Conservation (phyloP, 92 coral and sea anemone genomes). For the Muricea muricata region DNA sequence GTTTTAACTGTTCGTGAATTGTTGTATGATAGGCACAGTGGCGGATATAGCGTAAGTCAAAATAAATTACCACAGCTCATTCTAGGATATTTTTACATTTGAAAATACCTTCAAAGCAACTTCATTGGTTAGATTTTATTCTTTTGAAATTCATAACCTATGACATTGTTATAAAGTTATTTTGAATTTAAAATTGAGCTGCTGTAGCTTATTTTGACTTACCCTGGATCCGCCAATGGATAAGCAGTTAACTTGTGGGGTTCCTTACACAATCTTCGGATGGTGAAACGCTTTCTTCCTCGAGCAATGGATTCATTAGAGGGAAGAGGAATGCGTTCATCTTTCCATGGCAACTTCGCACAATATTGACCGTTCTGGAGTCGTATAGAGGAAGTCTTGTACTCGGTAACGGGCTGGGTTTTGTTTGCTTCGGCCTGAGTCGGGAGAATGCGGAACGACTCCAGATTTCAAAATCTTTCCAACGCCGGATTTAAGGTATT, state of each 20-base stretch:
- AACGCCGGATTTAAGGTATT: slow-evolving; percentile 30
- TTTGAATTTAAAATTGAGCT: no score
- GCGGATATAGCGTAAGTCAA: no score
- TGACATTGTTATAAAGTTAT: no score
- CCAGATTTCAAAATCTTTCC: slow-evolving; percentile 48
- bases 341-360: slow-evolving; percentile 24
- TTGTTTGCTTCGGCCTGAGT: not conserved
- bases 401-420: not conserved
- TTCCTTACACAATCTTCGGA: slow-evolving; percentile 18
- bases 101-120: no score
- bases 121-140: no score
- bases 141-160: no score
- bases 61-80: no score
- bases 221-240: no score
- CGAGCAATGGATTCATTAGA: slow-evolving; percentile 33
- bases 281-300: slow-evolving; percentile 50
- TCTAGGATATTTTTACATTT: no score
- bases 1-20: slow-evolving; percentile 32
- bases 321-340: slow-evolving; percentile 32
- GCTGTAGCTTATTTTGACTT: no score
- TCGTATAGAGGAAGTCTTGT: slow-evolving; percentile 29
- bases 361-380: slow-evolving; percentile 4
- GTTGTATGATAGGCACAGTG: slow-evolving; percentile 48
- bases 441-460: slow-evolving; percentile 33
- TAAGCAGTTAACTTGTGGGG: slow-evolving; percentile 23